Conservation (phyloP, 2,113 vertebrate genomes). For the Ahaetulla prasina region DNA sequence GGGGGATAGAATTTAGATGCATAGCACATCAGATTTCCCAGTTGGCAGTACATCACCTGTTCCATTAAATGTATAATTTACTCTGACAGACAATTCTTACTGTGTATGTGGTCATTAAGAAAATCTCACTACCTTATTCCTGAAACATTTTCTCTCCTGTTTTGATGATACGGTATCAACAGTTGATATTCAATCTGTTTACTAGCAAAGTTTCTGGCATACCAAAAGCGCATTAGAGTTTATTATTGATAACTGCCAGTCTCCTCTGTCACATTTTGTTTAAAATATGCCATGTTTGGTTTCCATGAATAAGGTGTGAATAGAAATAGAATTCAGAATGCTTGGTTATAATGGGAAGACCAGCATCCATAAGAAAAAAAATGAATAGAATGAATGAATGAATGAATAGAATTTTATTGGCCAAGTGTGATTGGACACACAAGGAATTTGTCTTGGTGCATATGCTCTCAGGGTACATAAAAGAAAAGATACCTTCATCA, state of each 20-base stretch:
- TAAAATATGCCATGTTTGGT: background rate
- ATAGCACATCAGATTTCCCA: background rate
- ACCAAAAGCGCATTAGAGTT: background rate
- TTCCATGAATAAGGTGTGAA: background rate
- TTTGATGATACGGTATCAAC: background rate
- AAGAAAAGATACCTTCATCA: too few relatives aligned
- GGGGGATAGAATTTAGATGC: background rate
- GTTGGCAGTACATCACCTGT: background rate
- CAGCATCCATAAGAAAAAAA: background rate
- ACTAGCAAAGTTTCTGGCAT: background rate
- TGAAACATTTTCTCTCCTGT: background rate
- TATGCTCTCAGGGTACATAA: too few relatives aligned
- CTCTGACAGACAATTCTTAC: background rate
- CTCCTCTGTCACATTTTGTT: background rate
- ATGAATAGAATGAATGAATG: too few relatives aligned
- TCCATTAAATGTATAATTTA: constrained; percentile 2
- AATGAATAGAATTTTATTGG: too few relatives aligned
- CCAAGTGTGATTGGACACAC: too few relatives aligned
- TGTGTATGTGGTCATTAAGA: background rate
- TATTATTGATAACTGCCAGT: background rate
- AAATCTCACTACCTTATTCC: background rate
- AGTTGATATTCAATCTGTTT: constrained; percentile 1
- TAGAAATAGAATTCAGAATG: background rate
- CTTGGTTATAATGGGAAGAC: background rate
- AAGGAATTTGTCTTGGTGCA: too few relatives aligned